Conservation (phyloP, 2,888 invertebrate species). For the Drosophila mimica region DNA sequence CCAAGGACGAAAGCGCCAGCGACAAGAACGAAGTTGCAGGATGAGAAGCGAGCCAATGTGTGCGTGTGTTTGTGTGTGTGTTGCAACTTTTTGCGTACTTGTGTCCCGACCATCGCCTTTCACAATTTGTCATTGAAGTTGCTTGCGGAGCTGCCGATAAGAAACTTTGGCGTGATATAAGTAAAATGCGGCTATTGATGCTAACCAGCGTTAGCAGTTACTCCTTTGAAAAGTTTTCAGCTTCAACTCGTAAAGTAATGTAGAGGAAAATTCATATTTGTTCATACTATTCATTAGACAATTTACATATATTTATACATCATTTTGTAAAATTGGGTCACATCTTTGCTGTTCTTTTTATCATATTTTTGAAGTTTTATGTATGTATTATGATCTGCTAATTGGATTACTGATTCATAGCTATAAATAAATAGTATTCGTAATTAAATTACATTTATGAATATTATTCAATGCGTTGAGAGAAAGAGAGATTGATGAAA, state of each 20-base stretch:
- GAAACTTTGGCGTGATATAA: conserved; percentile 72
- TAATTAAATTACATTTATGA: not conserved
- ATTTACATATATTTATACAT: not conserved
- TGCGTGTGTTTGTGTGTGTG: conserved; percentile 16
- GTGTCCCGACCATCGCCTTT: conserved; percentile 41
- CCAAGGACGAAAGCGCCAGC: conserved; percentile 13
- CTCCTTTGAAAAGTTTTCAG: conserved; percentile 24
- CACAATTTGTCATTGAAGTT: conserved; percentile 79
- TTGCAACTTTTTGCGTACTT: conserved; percentile 42
- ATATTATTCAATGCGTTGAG: not conserved
- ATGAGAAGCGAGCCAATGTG: conserved; percentile 20
- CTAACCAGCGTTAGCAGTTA: conserved; percentile 53
- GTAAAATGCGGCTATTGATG: conserved; percentile 72
- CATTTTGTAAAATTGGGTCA: not conserved
- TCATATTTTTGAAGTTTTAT: not conserved
- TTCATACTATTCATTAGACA: conserved; percentile 8
- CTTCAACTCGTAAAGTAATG: conserved; percentile 19
- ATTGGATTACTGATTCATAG: not conserved
- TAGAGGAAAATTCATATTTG: conserved; percentile 13
- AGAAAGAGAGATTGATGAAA: not conserved
- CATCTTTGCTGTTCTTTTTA: not conserved
- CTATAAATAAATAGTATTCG: not conserved
- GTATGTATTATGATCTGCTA: not conserved
- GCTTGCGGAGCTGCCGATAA: conserved; percentile 71
- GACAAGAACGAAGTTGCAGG: conserved; percentile 13